Conservation (phyloP, 2,797 vertebrate species). For the Potorous gilbertii region DNA sequence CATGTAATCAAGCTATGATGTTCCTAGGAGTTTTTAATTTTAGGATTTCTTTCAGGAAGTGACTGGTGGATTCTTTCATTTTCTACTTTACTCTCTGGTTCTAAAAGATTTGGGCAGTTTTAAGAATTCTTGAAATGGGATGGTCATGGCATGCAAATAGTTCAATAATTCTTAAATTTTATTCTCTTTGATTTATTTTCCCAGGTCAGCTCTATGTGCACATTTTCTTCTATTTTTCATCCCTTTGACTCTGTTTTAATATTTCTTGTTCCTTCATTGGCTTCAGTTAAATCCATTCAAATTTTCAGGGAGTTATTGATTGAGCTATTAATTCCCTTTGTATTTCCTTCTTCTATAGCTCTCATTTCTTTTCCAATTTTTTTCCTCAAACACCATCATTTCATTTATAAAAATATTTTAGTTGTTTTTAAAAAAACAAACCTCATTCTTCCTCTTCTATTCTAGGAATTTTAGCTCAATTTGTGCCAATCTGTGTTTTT, state of each 20-base stretch:
- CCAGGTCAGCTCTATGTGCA: neutral
- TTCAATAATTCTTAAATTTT: neutral
- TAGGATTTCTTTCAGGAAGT: neutral
- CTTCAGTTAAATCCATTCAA: neutral
- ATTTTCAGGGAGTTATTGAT: neutral
- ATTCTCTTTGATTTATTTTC: neutral
- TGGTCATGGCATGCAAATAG: neutral
- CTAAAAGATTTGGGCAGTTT: neutral
- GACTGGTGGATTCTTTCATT: neutral
- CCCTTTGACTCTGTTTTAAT: neutral
- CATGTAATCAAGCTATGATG: neutral
- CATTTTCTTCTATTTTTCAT: neutral
- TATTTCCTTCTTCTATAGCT: neutral
- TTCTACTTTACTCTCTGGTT: neutral
- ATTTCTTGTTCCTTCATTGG: neutral
- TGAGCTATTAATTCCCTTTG: neutral
- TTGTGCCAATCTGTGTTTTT: neutral
- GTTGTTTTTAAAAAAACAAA: neutral
- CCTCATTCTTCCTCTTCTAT: neutral
- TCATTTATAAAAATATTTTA: neutral
- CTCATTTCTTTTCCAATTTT: neutral
- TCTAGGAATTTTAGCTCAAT: neutral
- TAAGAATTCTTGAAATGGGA: neutral
- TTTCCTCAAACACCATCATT: neutral
- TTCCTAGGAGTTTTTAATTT: neutral